These are phyloP conservation scores for Sebastolobus alascanus DNA, from an alignment of 2,797 vertebrate species.

Conservation along the genomic window DNA sequence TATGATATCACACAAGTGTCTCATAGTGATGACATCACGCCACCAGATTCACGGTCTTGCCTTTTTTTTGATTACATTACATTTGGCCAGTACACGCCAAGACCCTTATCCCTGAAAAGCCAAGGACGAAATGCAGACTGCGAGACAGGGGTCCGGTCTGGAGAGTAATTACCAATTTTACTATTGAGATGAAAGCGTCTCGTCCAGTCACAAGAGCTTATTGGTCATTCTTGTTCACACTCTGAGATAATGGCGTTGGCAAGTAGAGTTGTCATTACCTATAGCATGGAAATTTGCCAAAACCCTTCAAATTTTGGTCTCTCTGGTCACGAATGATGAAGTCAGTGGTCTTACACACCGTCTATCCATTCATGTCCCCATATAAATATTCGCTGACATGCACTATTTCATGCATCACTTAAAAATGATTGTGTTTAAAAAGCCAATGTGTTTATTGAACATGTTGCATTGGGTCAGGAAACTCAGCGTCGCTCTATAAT, in stretches of 20 bases:
- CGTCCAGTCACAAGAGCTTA: conserved; percentile 42
- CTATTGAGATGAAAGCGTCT: conserved; percentile 63
- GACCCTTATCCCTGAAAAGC: conserved; percentile 63
- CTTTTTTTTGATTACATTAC: conserved; percentile 73
- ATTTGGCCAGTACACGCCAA: conserved; percentile 55
- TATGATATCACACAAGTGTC: conserved; percentile 83
- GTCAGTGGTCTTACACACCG: conserved; percentile 49
- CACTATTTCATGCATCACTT: conserved; percentile 55
- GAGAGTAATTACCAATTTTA: conserved; percentile 67
- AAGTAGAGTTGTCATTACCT: conserved; percentile 55
- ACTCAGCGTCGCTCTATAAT: conserved; percentile 33
- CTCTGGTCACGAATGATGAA: conserved; percentile 65
- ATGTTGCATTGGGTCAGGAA: conserved; percentile 34
- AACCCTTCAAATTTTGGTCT: conserved; percentile 50
- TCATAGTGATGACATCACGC: conserved; percentile 84
- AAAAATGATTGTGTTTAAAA: conserved; percentile 69
- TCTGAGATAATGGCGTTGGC: conserved; percentile 57
- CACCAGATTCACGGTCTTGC: conserved; percentile 71
- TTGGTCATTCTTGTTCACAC: conserved; percentile 49
- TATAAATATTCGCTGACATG: conserved; percentile 73
- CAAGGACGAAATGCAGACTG: conserved; percentile 74
- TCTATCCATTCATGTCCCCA: conserved; percentile 44
- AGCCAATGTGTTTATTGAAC: conserved; percentile 68
- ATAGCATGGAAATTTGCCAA: conserved; percentile 59
- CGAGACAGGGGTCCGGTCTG: conserved; percentile 40